phyloP scores from a whole-genome alignment of 2,888 invertebrate genomes.

The Eristalis tenax region DNA sequence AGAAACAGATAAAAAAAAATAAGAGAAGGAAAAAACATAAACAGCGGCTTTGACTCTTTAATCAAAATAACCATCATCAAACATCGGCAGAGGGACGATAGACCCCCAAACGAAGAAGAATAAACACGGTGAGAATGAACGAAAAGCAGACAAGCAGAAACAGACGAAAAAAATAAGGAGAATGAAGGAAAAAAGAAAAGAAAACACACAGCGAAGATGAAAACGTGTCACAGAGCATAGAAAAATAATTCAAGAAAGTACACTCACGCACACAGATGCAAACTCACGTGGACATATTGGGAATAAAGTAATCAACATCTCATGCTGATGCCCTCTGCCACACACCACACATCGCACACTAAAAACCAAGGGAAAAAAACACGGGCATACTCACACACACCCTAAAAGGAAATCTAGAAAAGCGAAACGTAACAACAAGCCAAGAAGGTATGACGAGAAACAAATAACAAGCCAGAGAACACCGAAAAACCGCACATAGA shows the following conservation, averaged over 20 bases:
- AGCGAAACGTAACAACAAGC: slow-evolving; percentile 23
- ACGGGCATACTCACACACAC: slow-evolving; percentile 12
- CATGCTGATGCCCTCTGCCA: slow-evolving; percentile 63
- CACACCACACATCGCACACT: slow-evolving; percentile 8
- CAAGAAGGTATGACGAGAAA: slow-evolving; percentile 37
- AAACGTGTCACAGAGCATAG: slow-evolving; percentile 64
- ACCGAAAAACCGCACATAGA: slow-evolving; percentile 63
- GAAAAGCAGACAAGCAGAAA: not conserved
- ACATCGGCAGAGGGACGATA: not conserved
- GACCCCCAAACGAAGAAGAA: not conserved
- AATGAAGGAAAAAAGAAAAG: slow-evolving; percentile 16
- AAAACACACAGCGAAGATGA: slow-evolving; percentile 13
- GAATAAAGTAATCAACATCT: slow-evolving; percentile 59
- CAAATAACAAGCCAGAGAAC: slow-evolving; percentile 50
- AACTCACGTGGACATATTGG: not conserved
- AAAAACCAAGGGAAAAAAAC: not conserved
- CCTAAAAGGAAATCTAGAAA: slow-evolving; percentile 27
- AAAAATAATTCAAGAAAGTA: slow-evolving; percentile 64
- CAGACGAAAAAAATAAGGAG: slow-evolving; percentile 5
- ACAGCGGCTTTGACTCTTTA: slow-evolving; percentile 29
- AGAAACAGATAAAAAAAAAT: not conserved
- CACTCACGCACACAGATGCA: slow-evolving; percentile 14
- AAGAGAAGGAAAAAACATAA: not conserved
- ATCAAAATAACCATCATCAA: slow-evolving; percentile 43
- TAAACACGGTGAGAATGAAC: not conserved